These are phyloP conservation scores for Lasiurus cinereus DNA, from an alignment of 2,113 vertebrate genomes.

Conservation along the genomic window DNA sequence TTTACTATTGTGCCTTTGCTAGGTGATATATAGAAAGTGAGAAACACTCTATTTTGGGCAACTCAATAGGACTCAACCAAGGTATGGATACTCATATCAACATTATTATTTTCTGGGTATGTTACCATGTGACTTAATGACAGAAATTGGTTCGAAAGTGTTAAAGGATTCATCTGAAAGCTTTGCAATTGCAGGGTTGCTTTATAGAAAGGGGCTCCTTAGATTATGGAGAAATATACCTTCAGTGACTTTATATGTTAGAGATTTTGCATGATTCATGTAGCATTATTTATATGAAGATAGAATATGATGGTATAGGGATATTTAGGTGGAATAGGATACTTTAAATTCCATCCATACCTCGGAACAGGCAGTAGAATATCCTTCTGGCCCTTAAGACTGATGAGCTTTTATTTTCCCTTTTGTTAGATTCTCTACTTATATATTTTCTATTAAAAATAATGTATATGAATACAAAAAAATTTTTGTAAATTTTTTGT, in stretches of 20 bases:
- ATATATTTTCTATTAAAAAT: not conserved
- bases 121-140: not conserved
- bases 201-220: not conserved
- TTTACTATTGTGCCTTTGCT: too few relatives aligned
- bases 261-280: not conserved
- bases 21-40: not conserved
- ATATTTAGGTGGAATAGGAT: not conserved
- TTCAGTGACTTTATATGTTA: not conserved
- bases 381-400: not conserved
- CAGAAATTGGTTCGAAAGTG: not conserved
- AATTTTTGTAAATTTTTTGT: not conserved
- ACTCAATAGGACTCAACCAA: not conserved
- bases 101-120: not conserved
- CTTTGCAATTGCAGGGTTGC: rapidly evolving
- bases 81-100: not conserved
- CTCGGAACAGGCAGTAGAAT: not conserved
- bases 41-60: not conserved
- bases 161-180: not conserved
- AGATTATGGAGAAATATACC: not conserved
- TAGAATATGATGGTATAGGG: not conserved
- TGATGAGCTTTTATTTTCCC: not conserved
- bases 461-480: not conserved
- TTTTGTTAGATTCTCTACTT: not conserved
- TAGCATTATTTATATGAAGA: not conserved
- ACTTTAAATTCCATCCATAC: not conserved